phyloP scores from a whole-genome alignment of 2,888 invertebrate genomes.

The Drosophila vallismaia region DNA sequence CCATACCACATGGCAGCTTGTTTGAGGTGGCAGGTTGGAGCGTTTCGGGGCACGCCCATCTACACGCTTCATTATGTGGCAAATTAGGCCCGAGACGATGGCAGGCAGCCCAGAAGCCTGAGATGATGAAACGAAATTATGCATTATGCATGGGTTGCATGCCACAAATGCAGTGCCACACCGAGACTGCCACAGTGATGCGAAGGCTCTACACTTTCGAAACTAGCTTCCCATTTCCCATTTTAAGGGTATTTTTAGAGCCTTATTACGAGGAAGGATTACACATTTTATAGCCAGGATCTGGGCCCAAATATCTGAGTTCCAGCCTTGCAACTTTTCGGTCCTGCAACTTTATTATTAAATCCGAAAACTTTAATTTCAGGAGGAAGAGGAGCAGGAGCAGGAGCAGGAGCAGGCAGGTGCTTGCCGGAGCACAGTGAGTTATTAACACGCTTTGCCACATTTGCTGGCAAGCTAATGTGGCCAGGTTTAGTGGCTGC shows the following conservation, averaged over 20 bases:
- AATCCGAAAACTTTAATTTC: constrained; percentile 76
- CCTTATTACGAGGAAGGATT: not conserved
- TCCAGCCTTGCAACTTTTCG: constrained; percentile 8
- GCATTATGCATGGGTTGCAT: constrained; percentile 68
- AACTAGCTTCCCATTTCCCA: not conserved
- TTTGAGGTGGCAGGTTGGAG: constrained; percentile 7
- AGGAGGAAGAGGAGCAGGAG: constrained; percentile 6
- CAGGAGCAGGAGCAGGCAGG: constrained; percentile 14
- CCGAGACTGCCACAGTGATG: constrained; percentile 40
- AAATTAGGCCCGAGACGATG: constrained; percentile 70
- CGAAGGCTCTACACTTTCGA: not conserved
- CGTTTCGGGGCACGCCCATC: constrained; percentile 54
- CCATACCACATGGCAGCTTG: not conserved
- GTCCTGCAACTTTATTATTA: constrained; percentile 65
- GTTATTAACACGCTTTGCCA: constrained; percentile 80
- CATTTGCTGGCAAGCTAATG: constrained; percentile 78
- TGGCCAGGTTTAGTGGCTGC: constrained; percentile 75
- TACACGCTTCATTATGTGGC: constrained; percentile 77
- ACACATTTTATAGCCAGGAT: not conserved
- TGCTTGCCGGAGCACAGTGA: constrained; percentile 62
- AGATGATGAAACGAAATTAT: constrained; percentile 72
- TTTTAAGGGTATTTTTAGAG: not conserved
- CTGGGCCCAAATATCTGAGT: not conserved
- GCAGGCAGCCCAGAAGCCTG: constrained; percentile 33
- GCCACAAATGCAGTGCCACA: constrained; percentile 50